Percentiles rank a stretch among this genome's conserved stretches.
phyloP scores from a whole-genome alignment of 2,797 vertebrate genomes.

The Podarcis siculus region DNA sequence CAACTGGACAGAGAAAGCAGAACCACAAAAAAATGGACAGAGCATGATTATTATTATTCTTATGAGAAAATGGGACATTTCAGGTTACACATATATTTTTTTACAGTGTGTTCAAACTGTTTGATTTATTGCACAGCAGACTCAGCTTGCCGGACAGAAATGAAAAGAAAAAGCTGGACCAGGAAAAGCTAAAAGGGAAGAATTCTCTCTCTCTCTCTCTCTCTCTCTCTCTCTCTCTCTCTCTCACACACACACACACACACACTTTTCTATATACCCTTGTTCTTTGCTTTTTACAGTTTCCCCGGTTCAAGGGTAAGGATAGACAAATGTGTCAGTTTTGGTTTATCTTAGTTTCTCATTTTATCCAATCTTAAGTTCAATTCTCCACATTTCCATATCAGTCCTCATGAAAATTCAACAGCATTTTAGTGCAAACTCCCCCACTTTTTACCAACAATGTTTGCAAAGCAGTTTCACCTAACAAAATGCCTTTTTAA shows the following conservation, averaged over 20 bases:
- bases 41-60: constrained; percentile 63
- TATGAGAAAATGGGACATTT: constrained; percentile 76
- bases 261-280: too few species aligned
- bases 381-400: too few species aligned
- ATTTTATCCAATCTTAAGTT: too few species aligned
- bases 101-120: constrained; percentile 65
- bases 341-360: too few species aligned
- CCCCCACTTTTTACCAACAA: too few species aligned
- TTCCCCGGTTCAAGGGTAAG: too few species aligned
- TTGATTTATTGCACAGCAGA: constrained; percentile 77
- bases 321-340: too few species aligned
- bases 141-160: constrained; percentile 61
- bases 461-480: too few species aligned
- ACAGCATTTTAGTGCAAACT: too few species aligned
- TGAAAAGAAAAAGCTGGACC: constrained; percentile 57
- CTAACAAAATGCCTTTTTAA: too few species aligned
- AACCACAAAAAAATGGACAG: constrained; percentile 59
- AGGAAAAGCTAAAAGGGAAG: constrained; percentile 62
- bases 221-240: background rate
- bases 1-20: constrained; percentile 70
- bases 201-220: background rate
- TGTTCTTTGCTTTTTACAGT: too few species aligned
- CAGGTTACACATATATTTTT: constrained; percentile 79
- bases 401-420: too few species aligned
- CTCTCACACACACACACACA: background rate